These are phyloP conservation scores for Saccostrea glomerata DNA, from an alignment of 1,140 invertebrate genomes.

Conservation along the genomic window DNA sequence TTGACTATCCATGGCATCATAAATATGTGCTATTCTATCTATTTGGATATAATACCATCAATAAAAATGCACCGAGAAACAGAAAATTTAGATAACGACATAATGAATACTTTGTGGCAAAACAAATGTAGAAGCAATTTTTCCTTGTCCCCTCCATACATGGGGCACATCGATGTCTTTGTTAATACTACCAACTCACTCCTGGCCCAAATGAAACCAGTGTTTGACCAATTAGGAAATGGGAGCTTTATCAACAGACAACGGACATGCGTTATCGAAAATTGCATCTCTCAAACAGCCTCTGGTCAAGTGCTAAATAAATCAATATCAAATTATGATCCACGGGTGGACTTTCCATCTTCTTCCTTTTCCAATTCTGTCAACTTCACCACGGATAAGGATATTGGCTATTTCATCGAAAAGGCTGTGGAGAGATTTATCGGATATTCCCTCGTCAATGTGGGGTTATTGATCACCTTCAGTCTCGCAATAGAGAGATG, in stretches of 20 bases:
- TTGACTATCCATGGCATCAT: constrained; percentile 39
- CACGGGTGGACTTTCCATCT: background rate
- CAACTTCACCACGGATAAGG: background rate
- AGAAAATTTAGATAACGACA: background rate
- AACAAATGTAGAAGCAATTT: background rate
- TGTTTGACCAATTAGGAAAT: background rate
- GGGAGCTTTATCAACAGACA: background rate
- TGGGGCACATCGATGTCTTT: background rate
- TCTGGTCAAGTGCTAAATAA: constrained; percentile 7
- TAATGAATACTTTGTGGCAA: background rate
- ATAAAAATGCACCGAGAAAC: constrained; percentile 8
- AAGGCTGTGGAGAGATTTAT: constrained; percentile 39
- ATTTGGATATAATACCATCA: constrained; percentile 35
- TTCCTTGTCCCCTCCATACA: background rate
- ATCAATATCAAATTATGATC: constrained; percentile 29
- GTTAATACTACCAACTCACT: background rate
- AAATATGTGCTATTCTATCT: constrained; percentile 35
- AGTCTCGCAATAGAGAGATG: constrained; percentile 45
- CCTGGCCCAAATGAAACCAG: constrained; percentile 9
- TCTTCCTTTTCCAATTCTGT: background rate
- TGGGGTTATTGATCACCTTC: constrained; percentile 40
- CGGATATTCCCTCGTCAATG: constrained; percentile 28
- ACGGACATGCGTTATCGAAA: background rate
- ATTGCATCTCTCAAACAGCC: background rate
- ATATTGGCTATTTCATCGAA: constrained; percentile 18